Base-by-base conservation (phyloP, 1,140 invertebrate genomes). In the Chrysoperla carnea region DNA sequence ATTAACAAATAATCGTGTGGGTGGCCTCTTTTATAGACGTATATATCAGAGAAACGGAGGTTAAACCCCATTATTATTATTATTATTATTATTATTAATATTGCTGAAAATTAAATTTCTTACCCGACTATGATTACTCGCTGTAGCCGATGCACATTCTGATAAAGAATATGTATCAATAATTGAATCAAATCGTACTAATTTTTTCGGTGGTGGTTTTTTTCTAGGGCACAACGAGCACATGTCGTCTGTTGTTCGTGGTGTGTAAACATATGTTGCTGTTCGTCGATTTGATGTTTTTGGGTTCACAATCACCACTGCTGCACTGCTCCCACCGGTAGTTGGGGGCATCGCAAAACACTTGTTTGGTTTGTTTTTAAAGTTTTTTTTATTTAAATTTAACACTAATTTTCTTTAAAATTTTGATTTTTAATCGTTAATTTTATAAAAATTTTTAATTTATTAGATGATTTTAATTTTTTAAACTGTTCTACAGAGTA, bases 151-250 rank as follows among this genome's bases (percentile, higher is more conserved):
- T 45, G 61, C 63, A 49, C 56, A 63, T 41, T 72, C 70, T 17
- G 71, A 70, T 45, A 73, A 66, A 33, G 70, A 73, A 52, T 70
- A 72, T n/a, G 72, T 73, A 50, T 73, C 70, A 47, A 74, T 69
- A 45, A 69, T 60, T 4, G 70, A 72, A 55, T 73, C 70, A 54
- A 75, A 75, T 23, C 71, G 61, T 13, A 75, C 72, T 39, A 73
- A 58, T 53, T 73, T 73, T 53, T 72, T 72, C 15, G 63, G 50
- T 43, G 60, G 51, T 49, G 63, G 61, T 53, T 69, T 73, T 46
- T 62, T 62, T 36, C 68, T 60, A 39, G 70, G 67, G 58, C 71
- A 75, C 43, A 73, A 58, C 43, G 71, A 73, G 57, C 71, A 75
- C 70, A 73, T 73, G 45, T 59, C 58, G 45, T 23, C 17, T 23